Evolutionary conservation across 2,797 vertebrate genomes (phyloP).

Genomic region (Eidolon dupreanum): DNA sequence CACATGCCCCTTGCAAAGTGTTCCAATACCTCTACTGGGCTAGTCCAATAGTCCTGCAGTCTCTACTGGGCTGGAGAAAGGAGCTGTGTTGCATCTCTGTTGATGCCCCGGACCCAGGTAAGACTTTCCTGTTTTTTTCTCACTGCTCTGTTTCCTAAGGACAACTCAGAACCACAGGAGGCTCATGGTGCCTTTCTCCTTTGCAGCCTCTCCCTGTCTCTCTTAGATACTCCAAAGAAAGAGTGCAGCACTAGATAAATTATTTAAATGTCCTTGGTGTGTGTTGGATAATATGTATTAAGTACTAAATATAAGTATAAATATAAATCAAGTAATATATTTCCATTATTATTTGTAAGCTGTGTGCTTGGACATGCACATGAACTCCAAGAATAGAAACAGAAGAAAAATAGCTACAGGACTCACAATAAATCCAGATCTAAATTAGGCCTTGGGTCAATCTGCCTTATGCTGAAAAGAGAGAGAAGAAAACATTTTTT

Average conservation of each 20-base stretch:
- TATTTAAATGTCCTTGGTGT: not conserved
- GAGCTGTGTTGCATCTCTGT: not conserved
- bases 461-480: not conserved
- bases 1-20: not conserved
- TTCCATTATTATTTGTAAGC: not conserved
- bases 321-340: not conserved
- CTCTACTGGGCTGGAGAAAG: not conserved
- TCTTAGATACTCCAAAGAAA: not conserved
- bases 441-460: conserved; percentile 31
- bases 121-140: not conserved
- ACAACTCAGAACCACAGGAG: not conserved
- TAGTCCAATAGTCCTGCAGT: accelerated
- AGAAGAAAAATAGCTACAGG: not conserved
- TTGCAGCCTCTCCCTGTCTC: not conserved
- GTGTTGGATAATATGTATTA: not conserved
- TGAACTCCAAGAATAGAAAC: not conserved
- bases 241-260: not conserved
- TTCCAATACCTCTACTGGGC: not conserved
- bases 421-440: not conserved
- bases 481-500: not conserved
- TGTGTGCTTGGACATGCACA: not conserved
- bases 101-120: not conserved
- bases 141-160: not conserved
- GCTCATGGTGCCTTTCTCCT: not conserved
- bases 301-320: not conserved